Percentiles rank a stretch among this genome's conserved stretches.
These are phyloP conservation scores for Lineus longissimus DNA, from an alignment of 1,140 invertebrate genomes.

Conservation along the genomic window DNA sequence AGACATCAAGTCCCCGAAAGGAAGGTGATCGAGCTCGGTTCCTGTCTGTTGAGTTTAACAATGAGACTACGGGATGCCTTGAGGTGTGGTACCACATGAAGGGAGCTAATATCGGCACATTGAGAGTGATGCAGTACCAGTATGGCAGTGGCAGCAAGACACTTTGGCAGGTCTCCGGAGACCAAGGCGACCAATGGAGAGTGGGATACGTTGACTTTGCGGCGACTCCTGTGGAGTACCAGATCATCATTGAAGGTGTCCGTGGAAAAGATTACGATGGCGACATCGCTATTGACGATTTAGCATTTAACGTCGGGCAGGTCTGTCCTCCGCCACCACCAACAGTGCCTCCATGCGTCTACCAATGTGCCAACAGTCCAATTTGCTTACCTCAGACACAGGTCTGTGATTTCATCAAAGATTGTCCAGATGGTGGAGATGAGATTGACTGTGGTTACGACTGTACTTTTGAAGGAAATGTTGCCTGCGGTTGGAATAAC, in stretches of 20 bases:
- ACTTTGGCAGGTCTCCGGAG: neutral
- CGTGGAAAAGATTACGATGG: conserved; percentile 17
- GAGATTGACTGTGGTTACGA: conserved; percentile 34
- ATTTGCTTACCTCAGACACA: conserved; percentile 27
- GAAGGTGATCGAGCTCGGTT: conserved; percentile 36
- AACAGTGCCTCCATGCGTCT: conserved; percentile 11
- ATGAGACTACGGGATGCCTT: conserved; percentile 31
- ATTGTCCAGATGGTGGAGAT: conserved; percentile 44
- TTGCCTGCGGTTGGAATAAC: conserved; percentile 18
- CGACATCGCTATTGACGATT: conserved; percentile 39
- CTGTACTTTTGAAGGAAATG: conserved; percentile 36
- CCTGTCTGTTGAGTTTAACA: conserved; percentile 27
- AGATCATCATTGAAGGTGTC: conserved; percentile 13
- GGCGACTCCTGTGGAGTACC: neutral
- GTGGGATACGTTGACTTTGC: conserved; percentile 15
- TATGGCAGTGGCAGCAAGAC: neutral
- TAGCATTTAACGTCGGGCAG: conserved; percentile 16
- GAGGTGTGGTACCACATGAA: conserved; percentile 75
- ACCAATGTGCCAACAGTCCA: conserved; percentile 1
- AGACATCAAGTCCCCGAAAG: conserved; percentile 16
- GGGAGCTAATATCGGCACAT: conserved; percentile 53
- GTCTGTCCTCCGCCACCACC: conserved; percentile 21
- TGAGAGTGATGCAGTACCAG: conserved; percentile 25
- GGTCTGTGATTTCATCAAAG: conserved; percentile 41
- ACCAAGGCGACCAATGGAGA: conserved; percentile 28